Base-by-base conservation (phyloP, 2,797 vertebrate species). In the Tangara arthus region DNA sequence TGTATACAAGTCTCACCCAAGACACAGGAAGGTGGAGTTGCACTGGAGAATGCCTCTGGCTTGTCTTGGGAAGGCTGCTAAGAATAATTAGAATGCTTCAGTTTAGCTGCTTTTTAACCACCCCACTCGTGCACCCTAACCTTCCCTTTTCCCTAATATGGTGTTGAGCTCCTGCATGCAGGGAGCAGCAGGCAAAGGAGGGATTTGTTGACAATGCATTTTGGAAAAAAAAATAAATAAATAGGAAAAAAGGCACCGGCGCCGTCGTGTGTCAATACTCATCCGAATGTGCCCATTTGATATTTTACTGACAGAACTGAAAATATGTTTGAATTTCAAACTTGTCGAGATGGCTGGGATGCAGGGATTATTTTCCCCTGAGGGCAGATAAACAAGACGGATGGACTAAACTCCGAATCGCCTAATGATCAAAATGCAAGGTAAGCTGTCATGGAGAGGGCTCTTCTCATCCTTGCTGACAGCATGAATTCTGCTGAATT, bases 321-420 rank as follows among this genome's bases (percentile, higher is more conserved):
- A 97, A 97, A 96, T 96, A 95, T 89, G 90, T 96, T 93, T 96
- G 95, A 97, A 97, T 97, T 97, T 96, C 95, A 97, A 87, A 96
- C 95, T 96, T 96, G 96, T 94, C 7, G 64, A 95, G 92, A 96
- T 95, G 85, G 80, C 87, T 93, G 65, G 93, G 94, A 95, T 95
- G 94, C 85, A 96, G 85, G 85, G 87, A 96, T 94, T 96, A 96
- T 95, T 95, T 97, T 95, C 96, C 95, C 96, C 96, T 50, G 83
- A 96, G 96, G 96, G 85, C 93, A 96, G 93, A 97, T 97, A 96
- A 97, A 97, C 92, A 97, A 97, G 96, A 97, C 8, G 70, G 93
- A 97, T 97, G 83, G 93, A 60, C 93, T 96, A 95, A 96, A 96
- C 92, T 94, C 70, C 1, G 73, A 96, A 96, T 95, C 35, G 35